Evolutionary conservation across 2,888 invertebrate genomes (phyloP), one percentile per base, ranked within the genome.

Genomic region (Pristionchus maxplancki): DNA sequence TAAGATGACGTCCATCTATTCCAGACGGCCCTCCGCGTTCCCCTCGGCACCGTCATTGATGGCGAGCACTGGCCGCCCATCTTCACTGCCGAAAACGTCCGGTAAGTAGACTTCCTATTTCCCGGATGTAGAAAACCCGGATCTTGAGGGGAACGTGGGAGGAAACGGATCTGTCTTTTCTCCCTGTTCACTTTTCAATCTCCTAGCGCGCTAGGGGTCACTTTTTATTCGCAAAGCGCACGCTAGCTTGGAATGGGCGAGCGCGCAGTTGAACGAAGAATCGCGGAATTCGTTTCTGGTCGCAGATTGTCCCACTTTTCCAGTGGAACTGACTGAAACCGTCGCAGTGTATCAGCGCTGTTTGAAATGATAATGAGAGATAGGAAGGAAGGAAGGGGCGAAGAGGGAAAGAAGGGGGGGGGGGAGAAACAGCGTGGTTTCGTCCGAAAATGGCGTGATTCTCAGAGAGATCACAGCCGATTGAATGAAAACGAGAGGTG

Each of bases 1-100:
- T 37, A 71, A 71, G 71, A 37, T 48, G 50, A 81, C 28, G 48
- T 40, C 28, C 8, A 1, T n/a, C 31, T n/a, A 83, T 58, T 83
- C 34, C 82, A 83, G 82, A 83, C 28, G 53, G 82, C 82, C 20
- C 82, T 83, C 11, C 82, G 82, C 4, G 8, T 83, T 31, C 86
- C 86, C 11, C 50, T 15, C 17, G 78, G 88, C 8, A 40, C 17
- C 8, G 89, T 93, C 62, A 94, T 94, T 74, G 94, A 94, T 88
- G 93, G 93, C n/a, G 93, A 94, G 89, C 91, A 93, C 50, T 94
- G 94, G 94, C 94, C 94, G 11, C 94, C 94, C 74, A 91, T 94
- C 82, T 94, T 94, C 92, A 91, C 92, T 62, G 90, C 93, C 9
- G 92, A 92, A 82, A 91, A 91, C 82, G 94, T 94, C 15, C 88